These are phyloP conservation scores for Balearica regulorum DNA, from an alignment of 2,797 vertebrate genomes.

Conservation along the genomic window DNA sequence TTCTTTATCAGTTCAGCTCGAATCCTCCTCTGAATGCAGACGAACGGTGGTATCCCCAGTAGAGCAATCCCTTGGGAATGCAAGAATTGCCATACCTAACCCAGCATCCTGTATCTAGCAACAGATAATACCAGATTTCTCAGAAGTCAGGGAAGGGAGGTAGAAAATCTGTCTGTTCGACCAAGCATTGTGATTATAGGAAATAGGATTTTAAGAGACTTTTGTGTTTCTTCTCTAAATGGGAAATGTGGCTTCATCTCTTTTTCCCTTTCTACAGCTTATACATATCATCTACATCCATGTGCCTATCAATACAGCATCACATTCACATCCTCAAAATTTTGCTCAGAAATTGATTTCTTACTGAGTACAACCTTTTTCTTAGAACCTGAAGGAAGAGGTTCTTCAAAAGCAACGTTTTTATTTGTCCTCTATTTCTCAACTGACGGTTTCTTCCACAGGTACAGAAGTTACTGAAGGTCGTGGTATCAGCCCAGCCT, in stretches of 20 bases:
- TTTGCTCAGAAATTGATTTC: background rate
- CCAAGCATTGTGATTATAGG: background rate
- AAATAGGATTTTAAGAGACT: background rate
- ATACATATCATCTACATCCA: background rate
- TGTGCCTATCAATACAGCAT: background rate
- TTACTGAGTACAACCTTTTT: background rate
- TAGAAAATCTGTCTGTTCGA: background rate
- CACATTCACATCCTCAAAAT: background rate
- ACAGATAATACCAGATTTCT: background rate
- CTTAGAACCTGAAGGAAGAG: background rate
- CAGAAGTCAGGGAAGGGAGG: background rate
- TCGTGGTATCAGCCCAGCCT: background rate
- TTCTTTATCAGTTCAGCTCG: conserved; percentile 70
- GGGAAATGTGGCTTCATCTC: background rate
- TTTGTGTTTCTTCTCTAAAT: background rate
- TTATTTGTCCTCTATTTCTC: background rate
- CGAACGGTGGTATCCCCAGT: conserved; percentile 18
- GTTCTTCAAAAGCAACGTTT: background rate
- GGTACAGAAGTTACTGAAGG: background rate
- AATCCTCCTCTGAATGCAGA: conserved; percentile 65
- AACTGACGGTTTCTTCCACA: background rate
- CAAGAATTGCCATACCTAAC: background rate
- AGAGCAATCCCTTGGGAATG: background rate
- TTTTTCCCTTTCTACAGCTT: background rate
- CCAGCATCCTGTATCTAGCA: background rate